Percentiles rank a stretch among this genome's conserved stretches.
Conservation (phyloP, 2,888 invertebrate species). For the Teinopalpus imperialis region DNA sequence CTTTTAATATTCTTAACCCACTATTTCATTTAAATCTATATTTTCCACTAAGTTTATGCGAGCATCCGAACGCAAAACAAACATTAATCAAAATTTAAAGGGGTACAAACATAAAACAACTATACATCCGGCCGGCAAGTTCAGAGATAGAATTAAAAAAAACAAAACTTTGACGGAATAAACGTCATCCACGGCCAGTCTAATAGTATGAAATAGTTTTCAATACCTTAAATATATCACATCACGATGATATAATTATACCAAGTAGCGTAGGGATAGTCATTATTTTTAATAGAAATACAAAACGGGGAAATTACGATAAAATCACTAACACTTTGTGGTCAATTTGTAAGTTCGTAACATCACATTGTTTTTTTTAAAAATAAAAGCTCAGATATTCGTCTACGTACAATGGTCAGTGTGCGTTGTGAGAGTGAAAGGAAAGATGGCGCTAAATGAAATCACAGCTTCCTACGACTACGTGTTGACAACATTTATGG, state of each 20-base stretch:
- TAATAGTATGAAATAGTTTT: slow-evolving; percentile 25
- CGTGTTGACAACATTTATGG: slow-evolving; percentile 67
- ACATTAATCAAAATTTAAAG: slow-evolving; percentile 32
- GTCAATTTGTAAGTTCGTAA: slow-evolving; percentile 57
- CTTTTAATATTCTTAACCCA: slow-evolving; percentile 42
- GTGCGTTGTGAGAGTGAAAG: slow-evolving; percentile 40
- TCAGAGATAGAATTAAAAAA: slow-evolving; percentile 7
- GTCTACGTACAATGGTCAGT: slow-evolving; percentile 32
- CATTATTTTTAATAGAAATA: slow-evolving; percentile 47
- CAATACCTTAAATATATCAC: slow-evolving; percentile 49
- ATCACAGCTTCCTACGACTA: slow-evolving; percentile 34
- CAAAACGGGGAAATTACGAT: slow-evolving; percentile 47
- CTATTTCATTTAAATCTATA: slow-evolving; percentile 42
- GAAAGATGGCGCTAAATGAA: slow-evolving; percentile 31
- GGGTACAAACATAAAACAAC: slow-evolving; percentile 35
- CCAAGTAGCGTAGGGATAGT: slow-evolving; percentile 44
- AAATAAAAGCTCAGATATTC: slow-evolving; percentile 51
- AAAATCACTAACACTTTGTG: slow-evolving; percentile 68
- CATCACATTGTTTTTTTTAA: slow-evolving; percentile 50
- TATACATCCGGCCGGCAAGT: slow-evolving; percentile 22
- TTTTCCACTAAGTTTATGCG: slow-evolving; percentile 42
- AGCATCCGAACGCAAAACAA: slow-evolving; percentile 32
- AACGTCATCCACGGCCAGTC: slow-evolving; percentile 31
- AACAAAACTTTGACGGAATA: not conserved
- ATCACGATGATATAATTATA: slow-evolving; percentile 49